phyloP scores from a whole-genome alignment of 2,888 invertebrate genomes.

The Ormyrus labotus region DNA sequence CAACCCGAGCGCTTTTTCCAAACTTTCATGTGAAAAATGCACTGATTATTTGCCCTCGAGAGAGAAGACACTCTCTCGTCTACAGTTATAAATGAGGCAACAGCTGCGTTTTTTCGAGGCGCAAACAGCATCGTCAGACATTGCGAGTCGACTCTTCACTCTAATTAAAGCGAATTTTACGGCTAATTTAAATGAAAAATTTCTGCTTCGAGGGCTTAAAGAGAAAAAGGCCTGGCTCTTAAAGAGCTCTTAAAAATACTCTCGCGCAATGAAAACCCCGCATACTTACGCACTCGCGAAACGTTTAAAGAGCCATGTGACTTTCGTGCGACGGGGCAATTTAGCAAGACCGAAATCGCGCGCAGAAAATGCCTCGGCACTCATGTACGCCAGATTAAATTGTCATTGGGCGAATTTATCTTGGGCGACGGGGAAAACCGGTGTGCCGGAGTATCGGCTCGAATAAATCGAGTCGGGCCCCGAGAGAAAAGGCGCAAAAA shows the following conservation, averaged over 20 bases:
- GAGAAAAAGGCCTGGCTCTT: background rate
- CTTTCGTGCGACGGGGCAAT: background rate
- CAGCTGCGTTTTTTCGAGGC: background rate
- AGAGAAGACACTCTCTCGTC: background rate
- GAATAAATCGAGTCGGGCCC: too few relatives aligned
- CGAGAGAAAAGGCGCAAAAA: constrained; percentile 6
- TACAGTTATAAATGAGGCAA: background rate
- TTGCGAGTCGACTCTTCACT: background rate
- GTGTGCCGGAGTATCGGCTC: too few relatives aligned
- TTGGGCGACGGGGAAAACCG: background rate
- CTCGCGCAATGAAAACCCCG: background rate
- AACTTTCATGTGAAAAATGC: background rate
- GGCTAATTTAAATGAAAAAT: constrained; percentile 5
- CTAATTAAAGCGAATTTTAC: constrained; percentile 26
- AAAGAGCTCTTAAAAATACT: background rate
- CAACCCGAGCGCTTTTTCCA: background rate
- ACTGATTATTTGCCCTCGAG: constrained; percentile 19
- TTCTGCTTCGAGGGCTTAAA: constrained; percentile 1
- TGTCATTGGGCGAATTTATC: constrained; percentile 2
- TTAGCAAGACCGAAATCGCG: background rate
- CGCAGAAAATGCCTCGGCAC: background rate
- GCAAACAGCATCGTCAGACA: background rate
- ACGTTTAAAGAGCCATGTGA: too few relatives aligned
- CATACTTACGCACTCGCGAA: background rate
- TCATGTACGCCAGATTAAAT: constrained; percentile 7